Percentiles rank a stretch among this genome's conserved stretches.
Evolutionary conservation across 2,113 vertebrate genomes (phyloP).

Genomic region (Galemys pyrenaicus): DNA sequence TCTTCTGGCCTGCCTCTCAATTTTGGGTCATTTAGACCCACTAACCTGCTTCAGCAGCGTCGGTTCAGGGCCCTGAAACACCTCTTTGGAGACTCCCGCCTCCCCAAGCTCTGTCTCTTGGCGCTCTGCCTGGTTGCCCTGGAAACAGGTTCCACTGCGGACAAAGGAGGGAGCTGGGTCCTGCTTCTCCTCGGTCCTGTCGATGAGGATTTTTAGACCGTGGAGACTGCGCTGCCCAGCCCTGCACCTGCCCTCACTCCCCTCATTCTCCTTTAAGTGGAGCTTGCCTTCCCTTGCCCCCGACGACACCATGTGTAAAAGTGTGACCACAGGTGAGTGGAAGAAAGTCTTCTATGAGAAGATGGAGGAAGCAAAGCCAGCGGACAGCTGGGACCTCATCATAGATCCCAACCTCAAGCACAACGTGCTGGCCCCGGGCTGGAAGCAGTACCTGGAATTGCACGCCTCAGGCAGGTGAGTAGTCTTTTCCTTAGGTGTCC

Average conservation of each 20-base stretch:
- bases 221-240: constrained; percentile 79
- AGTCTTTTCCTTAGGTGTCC: neutral
- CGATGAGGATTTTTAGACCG: constrained; percentile 80
- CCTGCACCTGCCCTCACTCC: constrained; percentile 70
- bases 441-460: constrained; percentile 82
- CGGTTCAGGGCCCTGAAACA: neutral
- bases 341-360: constrained; percentile 81
- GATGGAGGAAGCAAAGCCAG: constrained; percentile 63
- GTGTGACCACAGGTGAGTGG: constrained; percentile 78
- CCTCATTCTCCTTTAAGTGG: constrained; percentile 49
- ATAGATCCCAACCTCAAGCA: constrained; percentile 78
- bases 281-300: constrained; percentile 45
- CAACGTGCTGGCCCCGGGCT: constrained; percentile 70
- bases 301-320: constrained; percentile 77
- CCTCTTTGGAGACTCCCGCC: neutral
- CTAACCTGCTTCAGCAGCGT: neutral
- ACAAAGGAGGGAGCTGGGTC: constrained; percentile 77
- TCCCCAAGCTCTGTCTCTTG: constrained; percentile 62
- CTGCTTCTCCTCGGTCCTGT: constrained; percentile 55
- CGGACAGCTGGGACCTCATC: constrained; percentile 78
- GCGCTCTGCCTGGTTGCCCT: constrained; percentile 70
- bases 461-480: constrained; percentile 79
- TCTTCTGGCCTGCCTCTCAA: neutral
- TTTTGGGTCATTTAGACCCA: neutral
- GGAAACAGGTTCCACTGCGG: constrained; percentile 78